These are phyloP conservation scores for Dryobotodes eremita DNA, from an alignment of 2,888 invertebrate genomes.

Conservation along the genomic window DNA sequence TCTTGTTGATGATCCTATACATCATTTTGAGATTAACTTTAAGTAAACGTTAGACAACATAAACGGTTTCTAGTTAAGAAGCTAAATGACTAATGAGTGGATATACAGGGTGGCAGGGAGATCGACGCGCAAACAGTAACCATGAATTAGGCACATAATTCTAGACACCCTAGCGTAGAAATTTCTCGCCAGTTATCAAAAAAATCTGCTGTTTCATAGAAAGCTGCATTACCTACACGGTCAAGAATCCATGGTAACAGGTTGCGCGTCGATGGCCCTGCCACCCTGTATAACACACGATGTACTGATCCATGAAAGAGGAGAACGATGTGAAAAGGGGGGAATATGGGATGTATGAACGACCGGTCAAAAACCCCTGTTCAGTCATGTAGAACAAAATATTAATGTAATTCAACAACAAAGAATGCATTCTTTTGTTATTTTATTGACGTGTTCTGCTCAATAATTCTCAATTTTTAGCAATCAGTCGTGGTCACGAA, in stretches of 20 bases:
- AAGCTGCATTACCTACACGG: too few relatives aligned
- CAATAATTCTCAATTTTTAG: not conserved
- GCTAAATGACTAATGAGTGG: not conserved
- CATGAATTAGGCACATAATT: too few relatives aligned
- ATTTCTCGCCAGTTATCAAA: too few relatives aligned
- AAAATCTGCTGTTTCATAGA: too few relatives aligned
- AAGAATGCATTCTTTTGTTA: not conserved
- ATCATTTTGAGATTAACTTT: not conserved
- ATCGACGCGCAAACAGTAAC: too few relatives aligned
- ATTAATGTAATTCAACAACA: constrained; percentile 7
- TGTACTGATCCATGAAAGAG: not conserved
- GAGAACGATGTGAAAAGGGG: not conserved
- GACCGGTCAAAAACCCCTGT: constrained; percentile 21
- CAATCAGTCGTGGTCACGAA: not conserved
- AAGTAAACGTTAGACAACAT: too few relatives aligned
- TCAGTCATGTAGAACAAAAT: constrained; percentile 24
- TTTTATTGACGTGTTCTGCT: not conserved
- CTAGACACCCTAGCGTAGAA: too few relatives aligned
- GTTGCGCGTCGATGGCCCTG: too few relatives aligned
- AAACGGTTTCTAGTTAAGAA: not conserved
- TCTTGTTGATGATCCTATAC: too few relatives aligned
- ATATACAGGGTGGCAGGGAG: not conserved
- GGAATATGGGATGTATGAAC: not conserved
- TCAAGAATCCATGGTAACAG: too few relatives aligned
- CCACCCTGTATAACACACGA: too few relatives aligned